Evolutionary conservation across 2,113 vertebrate species (phyloP).

Genomic region (Nyctereutes procyonoides): DNA sequence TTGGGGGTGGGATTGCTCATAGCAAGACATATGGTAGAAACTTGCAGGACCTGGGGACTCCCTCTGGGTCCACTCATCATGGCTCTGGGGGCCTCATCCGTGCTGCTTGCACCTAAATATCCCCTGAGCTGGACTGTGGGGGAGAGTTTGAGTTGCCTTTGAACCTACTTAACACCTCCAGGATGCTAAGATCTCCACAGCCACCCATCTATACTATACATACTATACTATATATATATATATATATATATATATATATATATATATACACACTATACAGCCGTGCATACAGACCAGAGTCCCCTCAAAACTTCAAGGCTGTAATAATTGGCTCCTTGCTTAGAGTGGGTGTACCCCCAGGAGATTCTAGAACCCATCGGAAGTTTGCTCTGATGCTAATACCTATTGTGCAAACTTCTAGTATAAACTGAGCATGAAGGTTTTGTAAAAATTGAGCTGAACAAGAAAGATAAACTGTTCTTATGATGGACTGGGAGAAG

Average conservation of each 20-base stretch:
- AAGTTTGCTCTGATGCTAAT: conserved; percentile 4
- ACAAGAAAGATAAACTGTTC: neutral
- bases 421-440: neutral
- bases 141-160: neutral
- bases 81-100: neutral
- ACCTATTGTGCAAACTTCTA: neutral
- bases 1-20: neutral
- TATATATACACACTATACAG: too few relatives aligned
- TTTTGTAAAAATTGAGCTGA: neutral
- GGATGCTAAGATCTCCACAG: neutral
- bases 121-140: neutral
- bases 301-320: neutral
- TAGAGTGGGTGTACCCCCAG: neutral
- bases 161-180: neutral
- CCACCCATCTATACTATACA: neutral
- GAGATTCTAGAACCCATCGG: neutral
- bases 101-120: neutral
- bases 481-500: neutral
- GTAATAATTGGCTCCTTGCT: neutral
- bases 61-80: neutral
- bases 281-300: neutral
- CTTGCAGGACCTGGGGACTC: neutral
- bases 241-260: too few relatives aligned
- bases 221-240: too few relatives aligned
- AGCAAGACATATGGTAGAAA: neutral